Conservation (phyloP, 2,888 invertebrate genomes). For the Oscheius onirici region DNA sequence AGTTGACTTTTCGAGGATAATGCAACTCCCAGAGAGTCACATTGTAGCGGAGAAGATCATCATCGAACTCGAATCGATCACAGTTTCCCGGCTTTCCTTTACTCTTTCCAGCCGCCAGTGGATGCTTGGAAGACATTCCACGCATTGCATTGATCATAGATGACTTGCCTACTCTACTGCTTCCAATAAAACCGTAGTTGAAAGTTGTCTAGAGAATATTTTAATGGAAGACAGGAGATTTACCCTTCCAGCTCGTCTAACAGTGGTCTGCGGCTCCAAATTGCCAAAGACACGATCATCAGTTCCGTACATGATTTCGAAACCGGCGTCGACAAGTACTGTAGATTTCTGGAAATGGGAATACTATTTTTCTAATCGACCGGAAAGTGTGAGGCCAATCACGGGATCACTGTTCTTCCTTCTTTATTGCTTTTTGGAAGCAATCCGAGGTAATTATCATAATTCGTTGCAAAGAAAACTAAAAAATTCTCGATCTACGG, state of each 20-base stretch:
- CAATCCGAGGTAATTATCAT: no score
- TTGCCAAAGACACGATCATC: conserved; percentile 55
- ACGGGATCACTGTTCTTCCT: background rate
- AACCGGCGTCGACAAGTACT: conserved; percentile 58
- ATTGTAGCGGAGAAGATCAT: conserved; percentile 51
- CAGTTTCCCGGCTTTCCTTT: conserved; percentile 47
- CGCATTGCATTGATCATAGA: conserved; percentile 56
- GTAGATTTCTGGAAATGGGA: conserved; percentile 43
- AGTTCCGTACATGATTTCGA: conserved; percentile 56
- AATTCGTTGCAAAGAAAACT: no score
- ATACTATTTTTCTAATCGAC: no score
- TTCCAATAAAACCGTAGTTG: conserved; percentile 60
- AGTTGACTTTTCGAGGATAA: conserved; percentile 55
- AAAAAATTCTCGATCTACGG: no score
- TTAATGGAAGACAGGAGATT: no score
- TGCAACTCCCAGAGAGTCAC: conserved; percentile 57
- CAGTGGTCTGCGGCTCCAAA: conserved; percentile 50
- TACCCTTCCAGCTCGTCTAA: conserved; percentile 51
- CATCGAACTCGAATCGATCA: conserved; percentile 57
- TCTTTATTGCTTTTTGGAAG: background rate
- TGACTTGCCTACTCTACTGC: conserved; percentile 51
- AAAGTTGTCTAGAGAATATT: conserved; percentile 41
- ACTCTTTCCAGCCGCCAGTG: conserved; percentile 53
- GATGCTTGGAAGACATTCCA: conserved; percentile 56
- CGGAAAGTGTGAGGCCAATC: no score